Evolutionary conservation across 2,113 vertebrate species (phyloP), one percentile per base, ranked within the genome.

Genomic region (Salvelinus sp.): DNA sequence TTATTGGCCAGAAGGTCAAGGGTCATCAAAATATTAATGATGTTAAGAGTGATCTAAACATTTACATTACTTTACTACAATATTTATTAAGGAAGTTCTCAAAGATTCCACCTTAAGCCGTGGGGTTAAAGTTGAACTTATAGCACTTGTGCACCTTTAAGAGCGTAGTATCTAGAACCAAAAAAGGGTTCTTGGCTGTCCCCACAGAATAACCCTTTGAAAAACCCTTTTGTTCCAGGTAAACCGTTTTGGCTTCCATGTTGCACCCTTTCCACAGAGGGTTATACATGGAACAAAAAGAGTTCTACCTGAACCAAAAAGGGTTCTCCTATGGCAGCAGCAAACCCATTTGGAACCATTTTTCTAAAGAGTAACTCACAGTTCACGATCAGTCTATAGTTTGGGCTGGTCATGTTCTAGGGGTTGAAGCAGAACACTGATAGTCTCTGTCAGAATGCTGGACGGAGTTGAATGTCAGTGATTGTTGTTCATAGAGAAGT

Each of bases 391-490:
- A 88, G 66, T 14, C 1, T 66, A 38, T 70, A 83, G 65, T 23
- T 14, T 20, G 48, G 3, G 62, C 84, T 86, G 64, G 38, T 28
- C 0, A 50, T 18, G 12, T 10, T 73, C 79, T 88, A 18, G 14
- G 81, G 70, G 68, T 86, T 88, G 23, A 77, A 1, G 82, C 82
- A 9, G 22, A 14, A 33, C 87, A 88, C 3, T 7, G 16, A 58
- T 85, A 86, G 47, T 44, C 4, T 16, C 85, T 71, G 74, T 86
- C 82, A 60, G 79, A 79, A 3, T 20, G 1, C 70, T 78, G 50
- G 23, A 88, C 60, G 20, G 77, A 81, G n/a, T 72, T 74, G 70
- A 86, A 85, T 16, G 81, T 85, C 22, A 88, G 75, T 44, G 77
- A 83, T 68, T 6, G 66, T 86, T 85, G 44, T 82, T 28, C 75